Evolutionary conservation across 2,888 invertebrate genomes (phyloP).

Genomic region (Papilio elwesi): DNA sequence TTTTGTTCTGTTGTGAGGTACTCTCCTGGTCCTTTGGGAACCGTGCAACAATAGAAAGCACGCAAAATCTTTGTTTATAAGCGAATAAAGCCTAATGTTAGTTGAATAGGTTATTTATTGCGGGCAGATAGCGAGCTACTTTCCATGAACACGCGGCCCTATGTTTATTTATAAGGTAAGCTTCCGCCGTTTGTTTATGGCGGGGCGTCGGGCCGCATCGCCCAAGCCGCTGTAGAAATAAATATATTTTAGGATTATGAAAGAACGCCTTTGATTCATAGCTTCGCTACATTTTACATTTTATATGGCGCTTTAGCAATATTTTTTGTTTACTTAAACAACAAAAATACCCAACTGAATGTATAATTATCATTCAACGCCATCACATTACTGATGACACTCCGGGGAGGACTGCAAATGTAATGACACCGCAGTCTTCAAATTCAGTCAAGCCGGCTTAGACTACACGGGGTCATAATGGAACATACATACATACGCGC

Average conservation of each 20-base stretch:
- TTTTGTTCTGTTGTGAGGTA: no score
- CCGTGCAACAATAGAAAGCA: neutral
- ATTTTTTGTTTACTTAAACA: no score
- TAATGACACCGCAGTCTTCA: no score
- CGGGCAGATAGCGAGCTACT: conserved; percentile 30
- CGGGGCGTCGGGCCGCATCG: conserved; percentile 23
- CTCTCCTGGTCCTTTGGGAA: neutral
- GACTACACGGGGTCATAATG: no score
- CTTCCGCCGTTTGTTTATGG: conserved; percentile 67
- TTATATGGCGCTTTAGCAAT: neutral
- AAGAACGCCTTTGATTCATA: conserved; percentile 7
- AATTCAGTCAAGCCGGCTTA: no score
- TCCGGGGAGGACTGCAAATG: no score
- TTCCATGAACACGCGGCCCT: conserved; percentile 54
- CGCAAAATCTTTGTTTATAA: conserved; percentile 13
- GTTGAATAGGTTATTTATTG: conserved; percentile 24
- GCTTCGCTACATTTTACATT: neutral
- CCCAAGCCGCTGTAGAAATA: conserved; percentile 10
- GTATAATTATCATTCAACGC: no score
- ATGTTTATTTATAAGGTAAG: conserved; percentile 64
- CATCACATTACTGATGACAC: no score
- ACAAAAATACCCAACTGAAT: no score
- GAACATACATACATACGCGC: no score
- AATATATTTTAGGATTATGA: conserved; percentile 26
- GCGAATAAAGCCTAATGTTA: no score